Evolutionary conservation across 30 jellyfish, hydroid and myxozoan genomes (phyloP), one percentile per base, ranked within the genome.

Genomic region (Nemopilema nomurai): DNA sequence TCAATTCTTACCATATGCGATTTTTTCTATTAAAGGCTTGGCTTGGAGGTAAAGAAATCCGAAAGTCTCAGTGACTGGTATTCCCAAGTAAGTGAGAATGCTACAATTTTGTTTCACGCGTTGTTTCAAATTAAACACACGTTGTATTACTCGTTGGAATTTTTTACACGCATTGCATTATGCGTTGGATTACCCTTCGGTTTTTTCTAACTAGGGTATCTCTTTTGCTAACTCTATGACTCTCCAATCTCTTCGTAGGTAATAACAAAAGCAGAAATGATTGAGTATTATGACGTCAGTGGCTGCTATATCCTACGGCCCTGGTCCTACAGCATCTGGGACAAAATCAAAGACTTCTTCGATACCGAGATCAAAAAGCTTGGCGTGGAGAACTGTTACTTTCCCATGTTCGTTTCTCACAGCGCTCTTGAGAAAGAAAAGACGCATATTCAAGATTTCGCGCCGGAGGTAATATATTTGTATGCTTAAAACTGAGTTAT

Each of bases 271-370:
- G 87, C 98, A 18, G 99, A 90, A 62, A 71, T 95, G 94, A 95
- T 95, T 7, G 99, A 95, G 53, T 95, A 95, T 66, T 95, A 95
- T 69, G 98, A 90, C 57, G 97, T 95, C 80, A 90, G 99, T 79
- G 99, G 99, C 74, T 95, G 99, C 75, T 95, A 95, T 57, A 91
- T 95, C 32, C 91, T 95, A 28, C 95, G 99, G 3, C 99, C 99
- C 4, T 87, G 96, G 97, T 89, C 99, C 20, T 92, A 67, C 82
- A 83, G 98, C 22, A 95, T 95, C 31, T 95, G 99, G 99, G 99
- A 95, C 74, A 77, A 79, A 49, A 90, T 95, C 67, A 77, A 82
- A 51, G 90, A 85, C 19, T 90, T 90, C 84, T 89, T 95, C 65
- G 99, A 95, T 80, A 51, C 71, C 18, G 92, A 87, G 76, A 89